Evolutionary conservation across 1,140 invertebrate genomes (phyloP).

Genomic region (Pachypsylla venusta): DNA sequence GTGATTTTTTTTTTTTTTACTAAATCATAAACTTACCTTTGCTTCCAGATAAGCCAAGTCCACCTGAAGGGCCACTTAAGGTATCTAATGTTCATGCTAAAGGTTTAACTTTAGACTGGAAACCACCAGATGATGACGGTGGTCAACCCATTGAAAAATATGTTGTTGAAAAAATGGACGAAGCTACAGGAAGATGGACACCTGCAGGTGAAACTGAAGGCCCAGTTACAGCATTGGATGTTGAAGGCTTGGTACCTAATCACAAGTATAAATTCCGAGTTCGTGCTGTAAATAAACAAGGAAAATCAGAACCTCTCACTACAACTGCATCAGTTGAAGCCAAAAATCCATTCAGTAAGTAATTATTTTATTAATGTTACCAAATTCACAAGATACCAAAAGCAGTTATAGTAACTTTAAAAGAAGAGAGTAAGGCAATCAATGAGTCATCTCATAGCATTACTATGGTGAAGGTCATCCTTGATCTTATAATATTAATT

Average conservation of each 20-base stretch:
- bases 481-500: too few species aligned
- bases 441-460: too few species aligned
- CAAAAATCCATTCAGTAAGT: slow-evolving; percentile 90
- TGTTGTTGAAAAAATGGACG: slow-evolving; percentile 86
- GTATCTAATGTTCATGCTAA: slow-evolving; percentile 71
- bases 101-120: slow-evolving; percentile 73
- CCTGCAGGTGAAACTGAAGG: slow-evolving; percentile 77
- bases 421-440: too few species aligned
- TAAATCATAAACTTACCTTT: background rate
- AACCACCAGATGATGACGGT: slow-evolving; percentile 77
- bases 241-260: slow-evolving; percentile 66
- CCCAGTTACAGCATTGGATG: slow-evolving; percentile 48
- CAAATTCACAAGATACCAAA: too few species aligned
- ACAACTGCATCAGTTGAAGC: slow-evolving; percentile 82
- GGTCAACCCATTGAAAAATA: slow-evolving; percentile 82
- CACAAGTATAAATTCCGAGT: slow-evolving; percentile 96
- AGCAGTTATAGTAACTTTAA: too few species aligned
- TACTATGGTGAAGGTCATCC: too few species aligned
- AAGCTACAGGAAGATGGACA: slow-evolving; percentile 82
- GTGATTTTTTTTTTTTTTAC: too few species aligned
- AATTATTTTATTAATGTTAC: too few species aligned
- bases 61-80: slow-evolving; percentile 83
- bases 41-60: slow-evolving; percentile 55
- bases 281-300: slow-evolving; percentile 86
- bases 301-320: slow-evolving; percentile 84